Evolutionary conservation across 2,888 invertebrate species (phyloP), one percentile per base, ranked within the genome.

Genomic region (Caenorhabditis sp.): DNA sequence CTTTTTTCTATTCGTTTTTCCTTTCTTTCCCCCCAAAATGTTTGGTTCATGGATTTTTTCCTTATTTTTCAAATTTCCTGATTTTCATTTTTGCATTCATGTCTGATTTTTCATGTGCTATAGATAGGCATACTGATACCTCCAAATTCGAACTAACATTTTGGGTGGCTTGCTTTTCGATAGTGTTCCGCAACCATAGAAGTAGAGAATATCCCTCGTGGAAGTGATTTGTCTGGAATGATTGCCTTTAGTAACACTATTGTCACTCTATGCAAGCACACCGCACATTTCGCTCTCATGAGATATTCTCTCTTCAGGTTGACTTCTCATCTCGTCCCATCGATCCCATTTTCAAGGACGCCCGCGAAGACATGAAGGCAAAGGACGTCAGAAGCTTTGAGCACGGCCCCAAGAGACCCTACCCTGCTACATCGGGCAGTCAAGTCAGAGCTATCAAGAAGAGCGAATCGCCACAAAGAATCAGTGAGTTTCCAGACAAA

Each of bases 341-440:
- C 64, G 90, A 90, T 71, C 88, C 89, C 22, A 90, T 90, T 56
- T 90, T 90, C 82, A 87, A 88, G 47, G 84, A 85, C 44, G 90
- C 90, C 0, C 84, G 89, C 8, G 88, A 87, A 50, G 85, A 89
- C 72, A 71, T 89, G 71, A 84, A 82, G 24, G 51, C 76, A 20
- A 76, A 76, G 22, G 76, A 76, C 37, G 76, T 76, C 6, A 72
- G 84, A 11, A 50, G 24, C 9, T 24, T 76, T 22, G 76, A 76
- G 55, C 67, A 76, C 15, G 4, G 51, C 24, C 67, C 37, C 20
- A 76, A 76, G 32, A 28, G 76, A 44, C 67, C 76, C 2, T 61
- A 40, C 55, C 35, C 76, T 4, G 20, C 18, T 0, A 40, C 35
- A 0, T 24, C 18, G 1, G 6, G 51, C 1, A 2, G 40, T 6